Conservation (phyloP, 2,113 vertebrate species). For the Pterophyllum scalare region DNA sequence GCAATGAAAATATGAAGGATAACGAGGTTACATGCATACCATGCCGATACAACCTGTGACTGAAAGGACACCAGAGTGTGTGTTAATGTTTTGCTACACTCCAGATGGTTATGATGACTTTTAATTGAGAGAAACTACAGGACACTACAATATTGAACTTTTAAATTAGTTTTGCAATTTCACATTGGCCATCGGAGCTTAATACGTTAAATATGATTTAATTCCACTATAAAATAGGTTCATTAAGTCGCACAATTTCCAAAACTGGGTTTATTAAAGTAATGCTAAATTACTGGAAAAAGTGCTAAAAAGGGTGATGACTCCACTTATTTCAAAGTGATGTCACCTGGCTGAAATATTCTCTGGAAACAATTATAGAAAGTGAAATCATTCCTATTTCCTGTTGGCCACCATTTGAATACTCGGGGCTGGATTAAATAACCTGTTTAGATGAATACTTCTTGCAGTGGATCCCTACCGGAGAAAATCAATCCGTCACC, state of each 20-base stretch:
- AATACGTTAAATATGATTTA: conserved; percentile 8
- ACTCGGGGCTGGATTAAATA: conserved; percentile 53
- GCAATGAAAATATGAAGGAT: neutral
- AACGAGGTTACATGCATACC: no score
- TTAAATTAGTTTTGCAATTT: neutral
- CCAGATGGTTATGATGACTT: conserved; percentile 3
- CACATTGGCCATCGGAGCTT: neutral
- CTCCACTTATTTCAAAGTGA: conserved; percentile 38
- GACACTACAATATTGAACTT: neutral
- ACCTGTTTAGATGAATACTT: conserved; percentile 62
- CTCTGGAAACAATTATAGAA: conserved; percentile 39
- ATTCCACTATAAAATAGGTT: conserved; percentile 12
- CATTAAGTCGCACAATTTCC: conserved; percentile 2
- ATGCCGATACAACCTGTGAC: neutral
- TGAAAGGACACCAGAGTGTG: neutral
- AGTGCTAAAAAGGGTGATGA: conserved; percentile 11
- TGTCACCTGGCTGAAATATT: conserved; percentile 44
- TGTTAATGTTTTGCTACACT: neutral
- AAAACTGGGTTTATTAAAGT: conserved; percentile 16
- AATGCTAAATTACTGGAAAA: conserved; percentile 31
- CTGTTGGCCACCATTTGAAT: conserved; percentile 11
- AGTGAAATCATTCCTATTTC: conserved; percentile 46
- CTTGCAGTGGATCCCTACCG: conserved; percentile 67
- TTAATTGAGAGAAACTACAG: conserved; percentile 1
- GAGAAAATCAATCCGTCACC: conserved; percentile 81